phyloP scores from a whole-genome alignment of 2,888 invertebrate species.

The Ectobius pallidus region DNA sequence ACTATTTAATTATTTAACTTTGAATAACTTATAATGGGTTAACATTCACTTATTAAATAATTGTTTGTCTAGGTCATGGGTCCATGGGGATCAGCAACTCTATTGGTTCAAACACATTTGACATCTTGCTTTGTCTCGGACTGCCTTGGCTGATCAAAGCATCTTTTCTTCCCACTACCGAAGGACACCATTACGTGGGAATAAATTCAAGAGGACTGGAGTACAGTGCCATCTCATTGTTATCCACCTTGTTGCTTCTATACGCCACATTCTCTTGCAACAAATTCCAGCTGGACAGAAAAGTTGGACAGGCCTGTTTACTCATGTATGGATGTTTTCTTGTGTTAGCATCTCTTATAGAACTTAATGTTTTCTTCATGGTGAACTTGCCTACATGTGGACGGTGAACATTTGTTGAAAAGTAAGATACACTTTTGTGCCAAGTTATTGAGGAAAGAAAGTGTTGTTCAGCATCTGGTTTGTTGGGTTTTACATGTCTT shows the following conservation, averaged over 20 bases:
- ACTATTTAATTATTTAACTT: too few relatives aligned
- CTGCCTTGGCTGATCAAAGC: constrained; percentile 90
- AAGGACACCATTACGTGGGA: constrained; percentile 80
- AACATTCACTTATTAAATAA: too few relatives aligned
- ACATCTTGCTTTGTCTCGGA: constrained; percentile 85
- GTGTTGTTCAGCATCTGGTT: too few relatives aligned
- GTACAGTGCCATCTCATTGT: constrained; percentile 87
- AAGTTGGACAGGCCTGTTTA: constrained; percentile 83
- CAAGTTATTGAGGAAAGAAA: too few relatives aligned
- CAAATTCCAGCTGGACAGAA: constrained; percentile 84
- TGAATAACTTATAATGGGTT: too few relatives aligned
- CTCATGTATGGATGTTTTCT: constrained; percentile 88
- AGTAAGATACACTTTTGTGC: too few relatives aligned
- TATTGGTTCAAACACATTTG: constrained; percentile 89
- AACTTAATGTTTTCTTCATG: constrained; percentile 91
- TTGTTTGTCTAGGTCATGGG: constrained; percentile 83
- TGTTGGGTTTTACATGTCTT: too few relatives aligned
- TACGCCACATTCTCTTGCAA: constrained; percentile 85
- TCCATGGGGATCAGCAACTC: constrained; percentile 93
- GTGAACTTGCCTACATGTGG: constrained; percentile 87
- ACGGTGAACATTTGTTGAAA: constrained; percentile 32
- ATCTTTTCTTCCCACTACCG: constrained; percentile 78
- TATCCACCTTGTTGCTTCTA: constrained; percentile 83
- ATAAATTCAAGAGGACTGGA: constrained; percentile 91
- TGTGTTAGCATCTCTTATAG: constrained; percentile 86